Evolutionary conservation across 2,888 invertebrate species (phyloP), one percentile per base, ranked within the genome.

Genomic region (Drosophila falleni): DNA sequence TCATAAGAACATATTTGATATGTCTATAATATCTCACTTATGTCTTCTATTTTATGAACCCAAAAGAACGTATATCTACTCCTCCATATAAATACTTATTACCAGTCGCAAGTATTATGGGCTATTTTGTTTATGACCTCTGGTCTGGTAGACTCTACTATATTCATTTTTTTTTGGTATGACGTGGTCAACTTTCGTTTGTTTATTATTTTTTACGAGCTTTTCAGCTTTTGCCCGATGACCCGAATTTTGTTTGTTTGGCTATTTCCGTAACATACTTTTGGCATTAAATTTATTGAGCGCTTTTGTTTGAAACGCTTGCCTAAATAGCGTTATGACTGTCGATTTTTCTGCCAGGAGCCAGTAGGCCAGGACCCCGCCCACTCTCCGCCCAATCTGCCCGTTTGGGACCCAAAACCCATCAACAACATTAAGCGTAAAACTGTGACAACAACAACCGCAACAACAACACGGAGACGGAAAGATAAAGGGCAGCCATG

Each of bases 401-500:
- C 8, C n/a, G 16, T 9, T 55, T 5, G 15, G 39, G 41, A 49
- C 39, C 46, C 23, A 50, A 44, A 63, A 31, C 37, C 62, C 71
- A 71, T 78, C 67, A 78, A 78, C 74, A 66, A 63, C 65, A 70
- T 74, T 78, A 58, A 67, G 50, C 69, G 46, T 23, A 70, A 61
- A 74, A 65, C 60, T 69, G 60, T 54, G 53, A 54, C 58, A 68
- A 47, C 63, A 67, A 37, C 56, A 62, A 51, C 42, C 58, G 16
- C 31, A 54, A 51, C 44, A 55, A 50, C 39, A 51, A 16, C 56
- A 13, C 33, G 42, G 41, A 49, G 56, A 49, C 78, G 80, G 83
- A 82, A 80, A 83, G 71, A 77, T 73, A 78, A 78, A 81, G 60
- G 64, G 68, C 64, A 71, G 49, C 50, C 60, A 67, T 55, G 65